Evolutionary conservation across 2,888 invertebrate genomes (phyloP), one percentile per base, ranked within the genome.

Genomic region (Celastrina argiolus): DNA sequence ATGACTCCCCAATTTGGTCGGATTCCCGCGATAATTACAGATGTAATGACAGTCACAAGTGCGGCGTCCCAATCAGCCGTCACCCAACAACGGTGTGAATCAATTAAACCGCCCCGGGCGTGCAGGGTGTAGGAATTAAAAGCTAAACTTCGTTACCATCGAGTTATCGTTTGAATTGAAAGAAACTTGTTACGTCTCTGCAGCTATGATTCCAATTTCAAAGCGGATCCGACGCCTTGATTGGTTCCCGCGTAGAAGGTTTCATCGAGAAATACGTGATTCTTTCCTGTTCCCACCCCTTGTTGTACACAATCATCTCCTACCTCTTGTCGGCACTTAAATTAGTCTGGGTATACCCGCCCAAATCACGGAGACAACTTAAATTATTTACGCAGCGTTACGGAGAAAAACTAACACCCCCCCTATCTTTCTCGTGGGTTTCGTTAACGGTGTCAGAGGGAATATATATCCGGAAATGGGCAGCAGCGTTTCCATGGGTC

Each of bases 181-280:
- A 88, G 87, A 87, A 89, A 88, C 88, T 87, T 87, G 89, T 89
- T 88, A 86, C 81, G 80, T 81, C 81, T 83, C 83, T 75, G 79
- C 75, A 75, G 78, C 81, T 84, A 85, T 87, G 87, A 88, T 89
- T 89, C 81, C 87, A 88, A 88, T 88, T 88, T 86, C 80, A 83
- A 85, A 88, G 83, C 87, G 87, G 87, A 88, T 87, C 82, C 80
- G 76, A 78, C 75, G 75, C 78, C 82, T 84, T 90, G 89, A 90
- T 90, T 90, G 88, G 86, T 82, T 85, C 81, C 79, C 77, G 80
- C 74, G 76, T 77, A 76, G 78, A 80, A 76, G 77, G 76, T 77
- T 76, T 78, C 75, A 78, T 80, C 76, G 79, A 74, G 73, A 69
- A 71, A 72, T 76, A 77, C 77, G 78, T 81, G 81, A 80, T 80